A percentile compares a stretch with the other conserved stretches of the same genome.
Evolutionary conservation across 1,140 invertebrate genomes (phyloP).

Genomic region (Megalopta genalis): DNA sequence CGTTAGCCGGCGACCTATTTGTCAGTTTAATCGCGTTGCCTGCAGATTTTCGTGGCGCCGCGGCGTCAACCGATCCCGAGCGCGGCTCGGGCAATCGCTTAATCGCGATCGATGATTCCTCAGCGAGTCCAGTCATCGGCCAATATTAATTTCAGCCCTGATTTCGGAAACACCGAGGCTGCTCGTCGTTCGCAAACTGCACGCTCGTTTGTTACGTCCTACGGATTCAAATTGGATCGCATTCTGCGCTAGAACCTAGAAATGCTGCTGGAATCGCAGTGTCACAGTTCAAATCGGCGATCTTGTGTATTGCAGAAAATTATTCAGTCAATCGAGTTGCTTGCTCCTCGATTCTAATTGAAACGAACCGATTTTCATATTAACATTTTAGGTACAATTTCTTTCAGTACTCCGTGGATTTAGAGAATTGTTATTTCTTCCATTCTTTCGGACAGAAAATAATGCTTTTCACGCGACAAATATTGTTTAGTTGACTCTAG

Average conservation of each 20-base stretch:
- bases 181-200: not conserved
- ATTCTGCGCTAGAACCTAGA: not conserved
- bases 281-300: too few species aligned
- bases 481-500: too few species aligned
- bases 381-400: too few species aligned
- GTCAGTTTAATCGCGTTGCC: conserved; percentile 1
- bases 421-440: too few species aligned
- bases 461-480: too few species aligned
- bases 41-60: not conserved
- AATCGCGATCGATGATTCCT: conserved; percentile 3
- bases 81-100: not conserved
- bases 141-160: not conserved
- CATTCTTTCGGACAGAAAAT: too few species aligned
- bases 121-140: not conserved
- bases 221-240: not conserved
- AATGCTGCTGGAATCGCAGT: too few species aligned
- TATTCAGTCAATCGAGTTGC: too few species aligned
- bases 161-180: not conserved
- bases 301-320: too few species aligned
- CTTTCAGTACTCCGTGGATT: too few species aligned
- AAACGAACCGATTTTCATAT: too few species aligned
- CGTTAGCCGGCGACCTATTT: conserved; percentile 2
- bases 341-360: too few species aligned
- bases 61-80: not conserved
- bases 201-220: not conserved